Evolutionary conservation across 1,140 invertebrate species (phyloP).

Genomic region (Sarcophaga bullata): DNA sequence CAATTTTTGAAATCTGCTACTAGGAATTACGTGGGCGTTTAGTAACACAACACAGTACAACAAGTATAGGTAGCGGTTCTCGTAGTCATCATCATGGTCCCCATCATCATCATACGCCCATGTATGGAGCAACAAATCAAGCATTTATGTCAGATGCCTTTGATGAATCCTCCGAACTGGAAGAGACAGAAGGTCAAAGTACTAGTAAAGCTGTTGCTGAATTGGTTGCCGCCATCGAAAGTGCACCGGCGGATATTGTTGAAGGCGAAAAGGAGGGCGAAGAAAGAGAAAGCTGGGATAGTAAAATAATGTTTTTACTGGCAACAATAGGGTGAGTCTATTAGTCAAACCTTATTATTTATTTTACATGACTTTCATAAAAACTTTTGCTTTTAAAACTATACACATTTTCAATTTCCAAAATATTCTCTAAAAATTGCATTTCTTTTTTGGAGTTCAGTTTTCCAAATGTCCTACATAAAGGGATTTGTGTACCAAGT

Average conservation of each 20-base stretch:
- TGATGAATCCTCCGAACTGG: constrained; percentile 72
- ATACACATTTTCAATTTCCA: too few species aligned
- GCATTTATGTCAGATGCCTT: constrained; percentile 81
- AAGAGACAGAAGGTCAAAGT: constrained; percentile 60
- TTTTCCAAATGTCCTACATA: too few species aligned
- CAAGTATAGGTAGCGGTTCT: constrained; percentile 70
- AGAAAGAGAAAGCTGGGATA: constrained; percentile 92
- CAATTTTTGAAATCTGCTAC: background rate
- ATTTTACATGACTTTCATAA: too few species aligned
- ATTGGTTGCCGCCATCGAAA: constrained; percentile 74
- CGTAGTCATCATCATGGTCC: constrained; percentile 56
- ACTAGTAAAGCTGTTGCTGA: constrained; percentile 66
- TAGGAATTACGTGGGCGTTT: constrained; percentile 79
- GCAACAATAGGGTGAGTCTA: constrained; percentile 80
- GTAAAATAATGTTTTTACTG: constrained; percentile 89
- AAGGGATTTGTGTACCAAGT: too few species aligned
- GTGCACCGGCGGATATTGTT: constrained; percentile 74
- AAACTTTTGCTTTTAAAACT: too few species aligned
- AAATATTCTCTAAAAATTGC: too few species aligned
- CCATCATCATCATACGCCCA: constrained; percentile 67
- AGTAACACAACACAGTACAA: constrained; percentile 78
- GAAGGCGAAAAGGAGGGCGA: constrained; percentile 80
- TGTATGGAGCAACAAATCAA: constrained; percentile 86
- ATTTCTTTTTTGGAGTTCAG: too few species aligned
- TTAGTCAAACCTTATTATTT: background rate